These are phyloP conservation scores for Girardia tigrina DNA, from an alignment of 2,888 invertebrate species.

Conservation along the genomic window DNA sequence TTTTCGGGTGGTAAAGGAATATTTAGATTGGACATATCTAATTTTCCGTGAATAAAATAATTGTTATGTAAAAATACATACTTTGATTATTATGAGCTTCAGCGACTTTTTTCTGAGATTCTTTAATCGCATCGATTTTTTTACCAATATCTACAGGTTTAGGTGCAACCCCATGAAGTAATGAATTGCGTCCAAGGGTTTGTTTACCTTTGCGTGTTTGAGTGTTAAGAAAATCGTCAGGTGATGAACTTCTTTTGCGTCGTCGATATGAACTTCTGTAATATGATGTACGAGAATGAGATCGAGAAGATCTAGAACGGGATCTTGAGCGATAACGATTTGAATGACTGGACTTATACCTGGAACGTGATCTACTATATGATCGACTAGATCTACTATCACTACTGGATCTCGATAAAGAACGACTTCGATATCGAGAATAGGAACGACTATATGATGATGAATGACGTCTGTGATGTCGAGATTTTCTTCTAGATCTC, in stretches of 20 bases:
- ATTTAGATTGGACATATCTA: neutral
- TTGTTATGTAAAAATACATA: neutral
- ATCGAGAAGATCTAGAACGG: neutral
- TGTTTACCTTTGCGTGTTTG: neutral
- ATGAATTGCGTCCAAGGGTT: neutral
- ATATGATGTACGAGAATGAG: neutral
- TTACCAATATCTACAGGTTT: neutral
- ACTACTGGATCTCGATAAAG: neutral
- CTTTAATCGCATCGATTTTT: constrained; percentile 19
- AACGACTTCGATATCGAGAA: neutral
- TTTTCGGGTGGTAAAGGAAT: constrained; percentile 32
- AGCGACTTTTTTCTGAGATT: constrained; percentile 10
- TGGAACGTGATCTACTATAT: neutral
- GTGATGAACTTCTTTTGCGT: constrained; percentile 16
- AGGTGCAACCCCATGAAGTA: neutral
- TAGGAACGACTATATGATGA: constrained; percentile 3
- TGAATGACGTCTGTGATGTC: neutral
- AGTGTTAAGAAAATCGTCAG: neutral
- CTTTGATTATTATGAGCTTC: neutral
- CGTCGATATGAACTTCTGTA: constrained; percentile 23
- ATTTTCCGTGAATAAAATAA: neutral
- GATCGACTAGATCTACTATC: neutral
- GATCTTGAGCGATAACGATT: neutral
- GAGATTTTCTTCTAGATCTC: neutral
- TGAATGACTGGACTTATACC: neutral